Evolutionary conservation across 2,888 invertebrate genomes (phyloP), one percentile per base, ranked within the genome.

Genomic region (Hyles lineata): DNA sequence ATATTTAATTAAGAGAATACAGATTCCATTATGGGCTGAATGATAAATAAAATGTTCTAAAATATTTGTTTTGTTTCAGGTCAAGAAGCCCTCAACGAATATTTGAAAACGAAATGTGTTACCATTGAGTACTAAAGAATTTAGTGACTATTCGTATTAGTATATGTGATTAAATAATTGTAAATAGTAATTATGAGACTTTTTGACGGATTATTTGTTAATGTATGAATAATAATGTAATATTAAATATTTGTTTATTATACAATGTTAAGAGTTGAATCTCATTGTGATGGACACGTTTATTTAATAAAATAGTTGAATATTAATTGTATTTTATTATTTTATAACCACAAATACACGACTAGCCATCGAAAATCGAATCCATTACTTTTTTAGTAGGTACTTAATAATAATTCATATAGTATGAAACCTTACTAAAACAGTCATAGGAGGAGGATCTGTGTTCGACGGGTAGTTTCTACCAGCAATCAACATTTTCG

Each of bases 81-180:
- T 74, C 97, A 98, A 92, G 99, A 99, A 70, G 97, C 98, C 0
- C 95, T 99, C 59, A 98, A 98, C 88, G 99, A 99, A 92, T 99
- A 99, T 90, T 95, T 99, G 76, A 98, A 98, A 90, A 99, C 98
- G 0, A 99, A 99, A 93, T 98, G 98, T 80, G 96, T 99, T 58
- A 99, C 99, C 15, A 96, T 99, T 80, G 99, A 99, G 94, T 99
- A 98, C 93, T 98, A 90, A 83, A 73, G 35, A 55, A 55, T 70
- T 69, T 71, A 35, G 21, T 43, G 29, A 70, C 72, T 70, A 71
- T 74, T 70, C n/a, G n/a, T n/a, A n/a, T n/a, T n/a, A n/a, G 69
- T 73, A 71, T 74, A 76, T 62, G 59, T 72, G 71, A 25, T 72
- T 19, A 55, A 55, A 4, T 55, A 55, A 69, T 75, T 74, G 67